phyloP scores from a whole-genome alignment of 2,797 vertebrate species.

The Hybognathus amarus region DNA sequence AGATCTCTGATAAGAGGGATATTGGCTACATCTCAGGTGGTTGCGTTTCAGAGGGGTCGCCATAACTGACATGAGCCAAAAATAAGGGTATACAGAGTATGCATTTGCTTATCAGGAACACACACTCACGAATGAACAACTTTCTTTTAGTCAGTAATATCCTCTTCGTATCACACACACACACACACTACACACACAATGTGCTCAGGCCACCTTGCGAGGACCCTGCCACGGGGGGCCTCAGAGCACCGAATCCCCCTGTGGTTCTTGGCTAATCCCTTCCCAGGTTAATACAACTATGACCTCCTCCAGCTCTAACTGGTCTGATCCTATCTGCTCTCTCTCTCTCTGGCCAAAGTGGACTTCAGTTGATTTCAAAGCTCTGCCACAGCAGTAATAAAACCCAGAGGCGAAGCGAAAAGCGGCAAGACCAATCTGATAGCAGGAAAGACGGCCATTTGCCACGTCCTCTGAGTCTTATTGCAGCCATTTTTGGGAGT shows the following conservation, averaged over 20 bases:
- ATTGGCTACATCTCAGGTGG: conserved; percentile 64
- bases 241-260: conserved; percentile 55
- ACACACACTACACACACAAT: not conserved
- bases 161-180: conserved; percentile 42
- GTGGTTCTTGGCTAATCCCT: conserved; percentile 78
- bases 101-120: conserved; percentile 36
- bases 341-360: conserved; percentile 68
- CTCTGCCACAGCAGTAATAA: conserved; percentile 75
- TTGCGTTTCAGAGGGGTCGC: conserved; percentile 42
- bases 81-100: conserved; percentile 46
- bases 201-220: conserved; percentile 60
- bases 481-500: conserved; percentile 72
- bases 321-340: conserved; percentile 78
- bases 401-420: conserved; percentile 56
- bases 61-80: conserved; percentile 43
- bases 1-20: conserved; percentile 76
- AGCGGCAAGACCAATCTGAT: conserved; percentile 75
- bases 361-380: conserved; percentile 83
- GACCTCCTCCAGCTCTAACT: conserved; percentile 78
- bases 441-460: conserved; percentile 78
- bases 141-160: not conserved
- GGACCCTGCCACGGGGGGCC: conserved; percentile 69
- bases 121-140: conserved; percentile 23
- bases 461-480: conserved; percentile 78
- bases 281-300: conserved; percentile 83